phyloP scores from a whole-genome alignment of 2,888 invertebrate species.

The Seira ritae region DNA sequence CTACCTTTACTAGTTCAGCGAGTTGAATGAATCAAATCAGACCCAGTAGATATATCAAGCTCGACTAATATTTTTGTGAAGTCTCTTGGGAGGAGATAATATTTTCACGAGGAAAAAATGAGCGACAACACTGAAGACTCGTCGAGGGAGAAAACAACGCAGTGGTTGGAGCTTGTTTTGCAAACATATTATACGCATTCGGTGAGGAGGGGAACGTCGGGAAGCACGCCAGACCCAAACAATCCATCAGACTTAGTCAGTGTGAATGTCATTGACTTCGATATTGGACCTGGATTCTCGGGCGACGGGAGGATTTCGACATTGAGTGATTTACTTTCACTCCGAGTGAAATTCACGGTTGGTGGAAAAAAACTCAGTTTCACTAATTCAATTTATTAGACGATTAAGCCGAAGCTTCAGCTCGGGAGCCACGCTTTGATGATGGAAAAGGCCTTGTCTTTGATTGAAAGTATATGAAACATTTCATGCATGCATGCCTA shows the following conservation, averaged over 20 bases:
- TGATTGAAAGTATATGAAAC: too few relatives aligned
- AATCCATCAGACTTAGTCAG: constrained; percentile 35
- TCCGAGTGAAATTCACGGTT: constrained; percentile 70
- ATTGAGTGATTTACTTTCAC: constrained; percentile 71
- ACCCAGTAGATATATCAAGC: not conserved
- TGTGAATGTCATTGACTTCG: constrained; percentile 66
- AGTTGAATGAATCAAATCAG: not conserved
- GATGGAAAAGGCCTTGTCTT: not conserved
- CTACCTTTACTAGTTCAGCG: not conserved
- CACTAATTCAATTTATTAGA: not conserved
- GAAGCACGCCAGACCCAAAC: constrained; percentile 19
- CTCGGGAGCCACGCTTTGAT: not conserved
- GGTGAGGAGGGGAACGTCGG: constrained; percentile 52
- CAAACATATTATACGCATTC: constrained; percentile 71
- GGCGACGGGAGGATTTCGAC: constrained; percentile 71
- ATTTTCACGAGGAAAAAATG: constrained; percentile 44
- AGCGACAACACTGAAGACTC: constrained; percentile 63
- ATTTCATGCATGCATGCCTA: too few relatives aligned
- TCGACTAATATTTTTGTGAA: constrained; percentile 40
- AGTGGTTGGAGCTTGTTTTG: constrained; percentile 72
- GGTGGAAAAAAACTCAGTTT: constrained; percentile 8
- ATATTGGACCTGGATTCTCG: constrained; percentile 70
- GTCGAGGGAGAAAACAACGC: constrained; percentile 72
- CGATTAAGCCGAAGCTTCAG: too few relatives aligned
- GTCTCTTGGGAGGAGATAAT: not conserved